phyloP scores from a whole-genome alignment of 23 tunicate species.

The Ascidia mentula region DNA sequence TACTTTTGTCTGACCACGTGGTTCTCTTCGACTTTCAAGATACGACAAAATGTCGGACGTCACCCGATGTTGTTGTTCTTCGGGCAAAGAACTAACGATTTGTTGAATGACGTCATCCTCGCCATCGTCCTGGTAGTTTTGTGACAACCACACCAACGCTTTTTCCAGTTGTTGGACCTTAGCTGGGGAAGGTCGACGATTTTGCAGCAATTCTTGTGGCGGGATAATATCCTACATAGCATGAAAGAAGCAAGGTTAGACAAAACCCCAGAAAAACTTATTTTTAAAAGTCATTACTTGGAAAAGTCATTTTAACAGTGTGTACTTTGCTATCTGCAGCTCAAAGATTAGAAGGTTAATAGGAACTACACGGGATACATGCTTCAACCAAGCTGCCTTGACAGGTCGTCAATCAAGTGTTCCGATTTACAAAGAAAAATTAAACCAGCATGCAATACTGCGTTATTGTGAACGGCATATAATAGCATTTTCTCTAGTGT shows the following conservation, averaged over 20 bases:
- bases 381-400: background rate
- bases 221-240: background rate
- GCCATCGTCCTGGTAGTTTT: background rate
- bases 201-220: background rate
- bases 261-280: too few species aligned
- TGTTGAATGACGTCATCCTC: background rate
- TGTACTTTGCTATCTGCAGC: too few species aligned
- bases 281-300: too few species aligned
- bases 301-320: too few species aligned
- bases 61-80: background rate
- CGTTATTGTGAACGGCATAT: background rate
- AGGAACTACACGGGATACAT: too few species aligned
- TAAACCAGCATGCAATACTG: too few species aligned
- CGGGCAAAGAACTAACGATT: background rate
- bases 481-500: too few species aligned
- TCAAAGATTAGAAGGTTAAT: too few species aligned
- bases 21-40: background rate
- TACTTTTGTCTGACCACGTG: background rate
- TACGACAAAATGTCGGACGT: background rate
- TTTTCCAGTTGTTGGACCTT: background rate
- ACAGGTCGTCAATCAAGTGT: too few species aligned
- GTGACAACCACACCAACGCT: background rate
- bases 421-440: background rate
- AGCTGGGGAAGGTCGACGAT: background rate
- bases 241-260: too few species aligned